Base-by-base conservation (phyloP, 2,888 invertebrate genomes). In the Leuctra nigra region DNA sequence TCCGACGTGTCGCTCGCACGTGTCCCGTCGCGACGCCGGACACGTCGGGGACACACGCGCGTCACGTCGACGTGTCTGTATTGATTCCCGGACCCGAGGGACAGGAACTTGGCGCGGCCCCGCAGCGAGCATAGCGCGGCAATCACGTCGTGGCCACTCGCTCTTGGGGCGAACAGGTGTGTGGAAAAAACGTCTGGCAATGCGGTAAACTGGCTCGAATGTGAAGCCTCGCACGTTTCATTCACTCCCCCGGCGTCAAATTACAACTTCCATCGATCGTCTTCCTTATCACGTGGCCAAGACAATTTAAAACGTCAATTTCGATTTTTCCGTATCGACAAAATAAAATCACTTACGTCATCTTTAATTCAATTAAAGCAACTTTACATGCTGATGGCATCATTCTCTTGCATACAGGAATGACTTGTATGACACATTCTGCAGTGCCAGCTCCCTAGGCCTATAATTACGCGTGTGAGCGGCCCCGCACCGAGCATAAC, bases 401-500 rank as follows among this genome's bases (percentile, higher is more conserved):
- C n/a, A n/a, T n/a, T n/a, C n/a, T n/a, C n/a, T n/a, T n/a, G n/a
- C n/a, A n/a, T n/a, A n/a, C n/a, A n/a, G n/a, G n/a, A n/a, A n/a
- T n/a, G n/a, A n/a, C n/a, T n/a, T n/a, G n/a, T n/a, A n/a, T n/a
- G n/a, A n/a, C n/a, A n/a, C n/a, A n/a, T n/a, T n/a, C n/a, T n/a
- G n/a, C n/a, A n/a, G n/a, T n/a, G n/a, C n/a, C n/a, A n/a, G n/a
- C n/a, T n/a, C 20, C 16, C 13, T 33, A 56, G 55, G 48, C 54
- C 58, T 58, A 41, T 41, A 22, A 56, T 58, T 58, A 58, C 58
- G 58, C 58, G 58, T 58, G 58, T 35, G 25, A 20, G 54, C n/a
- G 54, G 57, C 57, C 57, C 57, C 47, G 41, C 38, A 56, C 7
- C 38, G 58, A 58, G 58, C 58, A 36, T 55, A 46, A 20, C 36